Evolutionary conservation across 2,888 invertebrate species (phyloP), one percentile per base, ranked within the genome.

Genomic region (Pheosia gnoma): DNA sequence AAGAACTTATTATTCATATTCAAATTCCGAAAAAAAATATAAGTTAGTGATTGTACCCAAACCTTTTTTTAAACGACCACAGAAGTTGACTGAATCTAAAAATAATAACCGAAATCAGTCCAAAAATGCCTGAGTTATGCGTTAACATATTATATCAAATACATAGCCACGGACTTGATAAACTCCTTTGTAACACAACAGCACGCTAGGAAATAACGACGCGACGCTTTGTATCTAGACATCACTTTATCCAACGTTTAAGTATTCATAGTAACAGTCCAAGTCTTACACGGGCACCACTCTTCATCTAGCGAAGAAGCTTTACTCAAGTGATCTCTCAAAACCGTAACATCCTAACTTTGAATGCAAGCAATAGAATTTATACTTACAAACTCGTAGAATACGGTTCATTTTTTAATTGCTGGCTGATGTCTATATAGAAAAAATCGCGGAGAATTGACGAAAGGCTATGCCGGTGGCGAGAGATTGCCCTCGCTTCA

Each of bases 201-300:
- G 49, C 49, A 51, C 59, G 58, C 65, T 66, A 75, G 69, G 72
- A 68, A 64, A 62, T 69, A 60, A 58, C 65, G 72, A 68, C 25
- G 63, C 64, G 77, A 71, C 70, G 66, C 75, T 82, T 78, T 73
- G 74, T 78, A 82, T 73, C 77, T 79, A 82, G 78, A 77, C 78
- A 72, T 76, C 81, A 81, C 80, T 84, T 86, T 83, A 85, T 86
- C 83, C 80, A 71, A 79, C 79, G 83, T 82, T 88, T 87, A 87
- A 78, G 86, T 89, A 89, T 88, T 88, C 88, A 86, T 81, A 84
- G 87, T 84, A 86, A 86, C 83, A 81, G 81, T 82, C 79, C 83
- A 80, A 84, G 88, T 80, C 84, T 87, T 86, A 85, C 78, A 84
- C 75, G 69, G 81, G 81, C 85, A 87, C 86, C 79, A 83, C 82